Evolutionary conservation across 2,113 vertebrate species (phyloP).

Genomic region (Notothenia rossii): DNA sequence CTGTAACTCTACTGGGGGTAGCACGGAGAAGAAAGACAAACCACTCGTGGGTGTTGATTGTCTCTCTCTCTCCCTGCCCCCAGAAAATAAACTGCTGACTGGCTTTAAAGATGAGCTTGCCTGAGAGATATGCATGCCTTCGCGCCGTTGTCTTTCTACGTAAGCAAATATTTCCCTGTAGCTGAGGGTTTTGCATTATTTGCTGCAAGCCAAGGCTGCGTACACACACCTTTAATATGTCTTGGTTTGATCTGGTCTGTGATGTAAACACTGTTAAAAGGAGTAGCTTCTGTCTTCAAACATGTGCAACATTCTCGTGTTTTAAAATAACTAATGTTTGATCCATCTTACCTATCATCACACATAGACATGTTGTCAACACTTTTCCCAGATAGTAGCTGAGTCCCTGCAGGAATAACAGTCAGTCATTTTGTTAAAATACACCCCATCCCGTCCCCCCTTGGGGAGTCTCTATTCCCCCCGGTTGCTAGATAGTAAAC

Average conservation of each 20-base stretch:
- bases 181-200: slow-evolving; percentile 31
- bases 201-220: slow-evolving; percentile 15
- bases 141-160: slow-evolving; percentile 26
- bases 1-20: slow-evolving; percentile 27
- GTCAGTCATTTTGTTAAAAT: slow-evolving; percentile 45
- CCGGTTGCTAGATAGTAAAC: slow-evolving; percentile 1
- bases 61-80: slow-evolving; percentile 22
- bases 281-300: slow-evolving; percentile 4
- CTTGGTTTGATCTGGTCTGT: not conserved
- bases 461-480: slow-evolving; percentile 42
- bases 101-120: slow-evolving; percentile 61
- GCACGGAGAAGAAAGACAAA: not conserved
- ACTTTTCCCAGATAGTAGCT: slow-evolving; percentile 34
- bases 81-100: slow-evolving; percentile 63
- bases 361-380: not conserved
- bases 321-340: slow-evolving; percentile 16
- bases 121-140: slow-evolving; percentile 38
- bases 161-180: slow-evolving; percentile 64
- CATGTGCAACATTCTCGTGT: not conserved
- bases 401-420: slow-evolving; percentile 51
- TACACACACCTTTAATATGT: slow-evolving; percentile 32
- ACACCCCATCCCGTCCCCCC: slow-evolving; percentile 19
- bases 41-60: slow-evolving; percentile 20
- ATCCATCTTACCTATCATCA: slow-evolving; percentile 48
- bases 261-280: slow-evolving; percentile 6